A percentile compares a stretch with the other conserved stretches of the same genome.
phyloP scores from a whole-genome alignment of 1,140 invertebrate genomes.

The Achatina immaculata region DNA sequence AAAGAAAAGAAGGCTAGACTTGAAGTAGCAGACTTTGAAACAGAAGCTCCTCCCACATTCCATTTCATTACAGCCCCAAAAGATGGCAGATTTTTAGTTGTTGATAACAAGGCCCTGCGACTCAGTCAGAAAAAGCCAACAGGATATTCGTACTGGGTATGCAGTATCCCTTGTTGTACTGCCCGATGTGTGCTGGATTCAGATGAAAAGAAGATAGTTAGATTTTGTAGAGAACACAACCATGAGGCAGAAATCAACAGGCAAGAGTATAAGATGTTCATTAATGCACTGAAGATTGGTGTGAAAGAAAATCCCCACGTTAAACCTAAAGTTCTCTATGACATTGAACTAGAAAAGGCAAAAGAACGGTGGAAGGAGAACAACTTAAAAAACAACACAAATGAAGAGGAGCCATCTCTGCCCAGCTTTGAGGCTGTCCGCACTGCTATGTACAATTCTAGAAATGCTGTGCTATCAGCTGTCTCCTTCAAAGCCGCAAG shows the following conservation, averaged over 20 bases:
- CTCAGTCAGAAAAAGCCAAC: constrained; percentile 23
- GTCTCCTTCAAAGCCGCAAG: constrained; percentile 27
- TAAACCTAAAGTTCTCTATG: constrained; percentile 36
- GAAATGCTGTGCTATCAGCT: constrained; percentile 34
- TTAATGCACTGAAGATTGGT: constrained; percentile 25
- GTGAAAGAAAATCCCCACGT: constrained; percentile 37
- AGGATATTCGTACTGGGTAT: constrained; percentile 37
- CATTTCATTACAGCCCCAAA: constrained; percentile 19
- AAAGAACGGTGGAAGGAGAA: constrained; percentile 14
- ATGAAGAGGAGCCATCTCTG: constrained; percentile 24
- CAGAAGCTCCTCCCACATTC: neutral
- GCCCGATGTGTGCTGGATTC: constrained; percentile 35
- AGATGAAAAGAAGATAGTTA: constrained; percentile 23
- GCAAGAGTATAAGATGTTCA: constrained; percentile 34
- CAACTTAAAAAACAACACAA: neutral
- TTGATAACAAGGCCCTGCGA: constrained; percentile 28
- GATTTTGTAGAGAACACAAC: constrained; percentile 25
- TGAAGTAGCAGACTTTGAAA: neutral
- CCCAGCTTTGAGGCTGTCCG: constrained; percentile 28
- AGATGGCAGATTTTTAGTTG: constrained; percentile 20
- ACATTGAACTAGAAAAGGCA: constrained; percentile 24
- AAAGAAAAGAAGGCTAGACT: constrained; percentile 6
- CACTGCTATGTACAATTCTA: constrained; percentile 36
- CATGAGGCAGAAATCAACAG: constrained; percentile 32
- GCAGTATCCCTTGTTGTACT: constrained; percentile 37